Evolutionary conservation across 2,797 vertebrate species (phyloP).

Genomic region (Enteromius radiatus): DNA sequence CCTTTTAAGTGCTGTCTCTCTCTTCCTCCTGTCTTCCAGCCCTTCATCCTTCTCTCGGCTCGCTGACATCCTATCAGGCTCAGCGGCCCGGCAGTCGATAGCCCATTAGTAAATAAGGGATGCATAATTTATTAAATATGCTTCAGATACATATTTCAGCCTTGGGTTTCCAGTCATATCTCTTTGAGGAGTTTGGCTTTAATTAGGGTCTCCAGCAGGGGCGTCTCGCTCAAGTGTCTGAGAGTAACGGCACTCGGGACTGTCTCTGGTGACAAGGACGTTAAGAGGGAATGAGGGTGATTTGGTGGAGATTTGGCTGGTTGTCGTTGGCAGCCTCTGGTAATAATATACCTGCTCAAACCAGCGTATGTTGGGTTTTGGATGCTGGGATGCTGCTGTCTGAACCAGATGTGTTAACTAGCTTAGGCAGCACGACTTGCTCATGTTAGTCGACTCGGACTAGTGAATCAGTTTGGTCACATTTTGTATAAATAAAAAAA

Average conservation of each 20-base stretch:
- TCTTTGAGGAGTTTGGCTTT: slow-evolving; percentile 64
- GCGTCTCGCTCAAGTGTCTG: slow-evolving; percentile 60
- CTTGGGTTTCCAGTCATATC: slow-evolving; percentile 70
- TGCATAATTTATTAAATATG: slow-evolving; percentile 86
- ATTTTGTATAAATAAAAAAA: not conserved
- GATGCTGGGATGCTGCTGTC: not conserved
- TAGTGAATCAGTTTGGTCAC: not conserved
- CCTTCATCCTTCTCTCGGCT: slow-evolving; percentile 56
- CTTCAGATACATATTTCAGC: slow-evolving; percentile 82
- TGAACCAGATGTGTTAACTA: not conserved
- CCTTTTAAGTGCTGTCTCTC: slow-evolving; percentile 64
- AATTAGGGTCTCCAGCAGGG: slow-evolving; percentile 61
- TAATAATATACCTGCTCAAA: slow-evolving; percentile 14
- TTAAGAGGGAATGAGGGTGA: not conserved
- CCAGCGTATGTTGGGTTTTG: not conserved
- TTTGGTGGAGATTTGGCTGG: slow-evolving; percentile 19
- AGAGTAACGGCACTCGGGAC: slow-evolving; percentile 48
- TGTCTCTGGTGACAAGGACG: slow-evolving; percentile 21
- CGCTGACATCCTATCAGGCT: slow-evolving; percentile 65
- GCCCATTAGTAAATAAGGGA: slow-evolving; percentile 84
- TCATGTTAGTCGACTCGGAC: not conserved
- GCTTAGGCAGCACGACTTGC: not conserved
- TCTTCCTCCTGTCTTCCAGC: slow-evolving; percentile 51
- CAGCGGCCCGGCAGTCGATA: slow-evolving; percentile 74
- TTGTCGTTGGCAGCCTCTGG: not conserved